Percentiles rank a stretch among this genome's conserved stretches.
Evolutionary conservation across 2,888 invertebrate genomes (phyloP).

Genomic region (Agrochola lota): DNA sequence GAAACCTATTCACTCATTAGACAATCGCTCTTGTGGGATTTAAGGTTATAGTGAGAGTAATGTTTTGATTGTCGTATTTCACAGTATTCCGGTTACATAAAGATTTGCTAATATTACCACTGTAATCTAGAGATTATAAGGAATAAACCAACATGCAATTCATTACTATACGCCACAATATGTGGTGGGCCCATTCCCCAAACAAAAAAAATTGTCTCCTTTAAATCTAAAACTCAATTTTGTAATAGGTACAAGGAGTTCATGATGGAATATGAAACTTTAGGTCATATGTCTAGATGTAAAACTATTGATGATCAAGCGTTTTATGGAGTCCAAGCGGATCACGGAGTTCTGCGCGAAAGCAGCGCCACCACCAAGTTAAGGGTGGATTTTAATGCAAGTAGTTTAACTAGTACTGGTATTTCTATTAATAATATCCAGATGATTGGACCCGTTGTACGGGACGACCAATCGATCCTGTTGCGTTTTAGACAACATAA

Average conservation of each 20-base stretch:
- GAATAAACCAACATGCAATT: too few relatives aligned
- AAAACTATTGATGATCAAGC: not conserved
- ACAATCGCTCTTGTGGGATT: too few relatives aligned
- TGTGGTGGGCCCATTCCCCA: too few relatives aligned
- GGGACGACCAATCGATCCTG: not conserved
- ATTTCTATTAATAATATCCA: not conserved
- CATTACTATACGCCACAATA: too few relatives aligned
- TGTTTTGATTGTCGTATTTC: too few relatives aligned
- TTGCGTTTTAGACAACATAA: slow-evolving; percentile 4
- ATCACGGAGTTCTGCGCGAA: not conserved
- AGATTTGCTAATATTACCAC: too few relatives aligned
- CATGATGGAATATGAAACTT: not conserved
- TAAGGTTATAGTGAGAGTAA: too few relatives aligned
- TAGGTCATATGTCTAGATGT: not conserved
- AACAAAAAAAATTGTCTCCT: too few relatives aligned
- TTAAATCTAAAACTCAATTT: not conserved
- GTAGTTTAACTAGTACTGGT: not conserved
- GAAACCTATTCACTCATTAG: too few relatives aligned
- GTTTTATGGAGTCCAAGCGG: not conserved
- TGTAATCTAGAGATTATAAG: too few relatives aligned
- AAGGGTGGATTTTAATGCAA: not conserved
- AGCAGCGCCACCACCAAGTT: not conserved
- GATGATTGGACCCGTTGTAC: not conserved
- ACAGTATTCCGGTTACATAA: too few relatives aligned
- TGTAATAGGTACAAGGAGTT: not conserved